Evolutionary conservation across 2,113 vertebrate species (phyloP), one percentile per base, ranked within the genome.

Genomic region (Myiagra hebetior): DNA sequence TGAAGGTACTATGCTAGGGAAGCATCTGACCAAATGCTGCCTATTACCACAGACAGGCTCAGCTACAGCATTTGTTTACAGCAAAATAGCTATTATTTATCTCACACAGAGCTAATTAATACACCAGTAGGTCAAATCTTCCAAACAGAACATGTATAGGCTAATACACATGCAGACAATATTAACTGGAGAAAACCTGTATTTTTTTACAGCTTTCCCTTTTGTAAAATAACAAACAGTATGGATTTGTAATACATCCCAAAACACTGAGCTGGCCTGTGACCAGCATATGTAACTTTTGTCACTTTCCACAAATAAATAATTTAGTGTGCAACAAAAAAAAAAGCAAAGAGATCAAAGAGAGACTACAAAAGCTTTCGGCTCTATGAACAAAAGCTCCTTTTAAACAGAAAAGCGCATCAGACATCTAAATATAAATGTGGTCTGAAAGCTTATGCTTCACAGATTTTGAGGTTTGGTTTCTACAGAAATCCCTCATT

Each of bases 291-390:
- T 21, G 24, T n/a, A 74, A 91, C 52, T 91, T 92, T 17, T 82
- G 77, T 59, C 84, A 89, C 91, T 81, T 93, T 94, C 85, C 64
- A 89, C 64, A 95, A 80, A 91, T 23, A 88, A 44, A 65, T 77
- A 74, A 70, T 63, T 85, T 81, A 91, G 33, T 52, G 22, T 42
- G 27, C 74, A 59, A 78, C 15, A 86, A 92, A 80, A 80, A 87
- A 87, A 44, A 93, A 76, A 28, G 33, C 27, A 49, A 7, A 77
- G 52, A 70, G 47, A 94, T 94, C 77, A 94, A 89, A 91, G 47
- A 59, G 11, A 93, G 39, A 50, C 63, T 80, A 85, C 78, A 81
- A 82, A 85, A 85, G 21, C 64, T 64, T 85, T 90, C 22, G 15
- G 56, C 30, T 69, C 75, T 67, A 50, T 28, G 44, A 95, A 93